Evolutionary conservation across 2,113 vertebrate genomes (phyloP).

Genomic region (Rhagologus leucostigma): DNA sequence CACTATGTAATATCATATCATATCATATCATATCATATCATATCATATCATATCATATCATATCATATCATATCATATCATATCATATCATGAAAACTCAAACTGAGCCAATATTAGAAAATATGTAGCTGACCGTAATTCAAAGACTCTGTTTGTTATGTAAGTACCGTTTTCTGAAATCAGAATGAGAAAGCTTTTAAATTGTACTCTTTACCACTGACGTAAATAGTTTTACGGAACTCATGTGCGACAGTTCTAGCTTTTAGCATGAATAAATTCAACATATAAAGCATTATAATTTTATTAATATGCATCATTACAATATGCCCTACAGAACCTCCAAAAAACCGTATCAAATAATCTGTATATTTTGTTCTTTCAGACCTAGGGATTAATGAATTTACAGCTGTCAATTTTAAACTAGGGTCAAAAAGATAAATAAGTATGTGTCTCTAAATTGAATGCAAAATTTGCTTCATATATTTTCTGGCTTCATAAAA

Average conservation of each 20-base stretch:
- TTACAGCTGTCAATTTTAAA: conserved; percentile 1
- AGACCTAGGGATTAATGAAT: background rate
- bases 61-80: background rate
- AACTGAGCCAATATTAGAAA: background rate
- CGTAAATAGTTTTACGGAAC: background rate
- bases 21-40: no score
- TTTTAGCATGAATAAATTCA: background rate
- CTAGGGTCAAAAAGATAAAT: background rate
- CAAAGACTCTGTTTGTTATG: background rate
- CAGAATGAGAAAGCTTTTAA: background rate
- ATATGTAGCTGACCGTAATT: background rate
- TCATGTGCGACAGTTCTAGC: background rate
- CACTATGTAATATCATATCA: background rate
- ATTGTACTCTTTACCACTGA: background rate
- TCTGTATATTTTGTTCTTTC: background rate
- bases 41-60: background rate
- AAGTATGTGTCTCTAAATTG: background rate
- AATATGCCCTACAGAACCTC: background rate
- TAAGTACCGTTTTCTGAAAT: background rate
- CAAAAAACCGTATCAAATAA: background rate
- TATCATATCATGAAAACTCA: background rate
- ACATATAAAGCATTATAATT: background rate
- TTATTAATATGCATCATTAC: background rate
- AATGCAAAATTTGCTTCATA: background rate
- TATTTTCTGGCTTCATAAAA: background rate